phyloP scores from a whole-genome alignment of 1,140 invertebrate species.

The Scaptomyza graminum region DNA sequence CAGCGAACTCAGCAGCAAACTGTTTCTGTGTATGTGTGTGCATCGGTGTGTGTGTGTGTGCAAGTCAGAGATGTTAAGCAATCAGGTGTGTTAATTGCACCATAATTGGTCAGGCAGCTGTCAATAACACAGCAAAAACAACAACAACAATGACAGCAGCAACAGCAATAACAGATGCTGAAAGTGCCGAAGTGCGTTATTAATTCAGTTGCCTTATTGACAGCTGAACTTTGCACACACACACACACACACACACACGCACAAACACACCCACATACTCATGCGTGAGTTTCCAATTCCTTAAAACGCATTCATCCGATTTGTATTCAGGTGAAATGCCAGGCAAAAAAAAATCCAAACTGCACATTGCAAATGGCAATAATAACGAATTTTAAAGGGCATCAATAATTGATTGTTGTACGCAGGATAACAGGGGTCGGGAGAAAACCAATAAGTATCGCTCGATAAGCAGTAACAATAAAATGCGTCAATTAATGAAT shows the following conservation, averaged over 20 bases:
- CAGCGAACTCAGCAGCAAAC: constrained; percentile 11
- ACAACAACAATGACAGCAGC: constrained; percentile 3
- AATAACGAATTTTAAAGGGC: neutral
- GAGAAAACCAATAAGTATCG: neutral
- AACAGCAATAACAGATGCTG: constrained; percentile 16
- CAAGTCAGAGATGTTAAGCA: constrained; percentile 60
- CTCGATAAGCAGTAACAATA: neutral
- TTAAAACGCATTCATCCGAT: neutral
- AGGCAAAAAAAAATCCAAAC: neutral
- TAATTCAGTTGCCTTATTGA: constrained; percentile 68
- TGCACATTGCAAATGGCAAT: neutral
- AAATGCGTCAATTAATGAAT: too few relatives aligned
- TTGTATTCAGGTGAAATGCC: neutral
- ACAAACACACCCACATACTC: constrained; percentile 5
- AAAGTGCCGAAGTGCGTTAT: constrained; percentile 64
- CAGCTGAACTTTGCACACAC: constrained; percentile 30
- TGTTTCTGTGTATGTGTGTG: neutral
- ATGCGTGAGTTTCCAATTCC: neutral
- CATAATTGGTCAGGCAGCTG: constrained; percentile 78
- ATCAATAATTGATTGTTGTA: neutral
- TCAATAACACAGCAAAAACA: constrained; percentile 40
- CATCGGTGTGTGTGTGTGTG: constrained; percentile 16
- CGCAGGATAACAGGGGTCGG: too few relatives aligned
- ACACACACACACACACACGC: constrained; percentile 26
- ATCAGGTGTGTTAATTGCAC: constrained; percentile 81